A percentile compares a stretch with the other conserved stretches of the same genome.
These are phyloP conservation scores for Pandion haliaetus DNA, from an alignment of 2,113 vertebrate species.

Conservation along the genomic window DNA sequence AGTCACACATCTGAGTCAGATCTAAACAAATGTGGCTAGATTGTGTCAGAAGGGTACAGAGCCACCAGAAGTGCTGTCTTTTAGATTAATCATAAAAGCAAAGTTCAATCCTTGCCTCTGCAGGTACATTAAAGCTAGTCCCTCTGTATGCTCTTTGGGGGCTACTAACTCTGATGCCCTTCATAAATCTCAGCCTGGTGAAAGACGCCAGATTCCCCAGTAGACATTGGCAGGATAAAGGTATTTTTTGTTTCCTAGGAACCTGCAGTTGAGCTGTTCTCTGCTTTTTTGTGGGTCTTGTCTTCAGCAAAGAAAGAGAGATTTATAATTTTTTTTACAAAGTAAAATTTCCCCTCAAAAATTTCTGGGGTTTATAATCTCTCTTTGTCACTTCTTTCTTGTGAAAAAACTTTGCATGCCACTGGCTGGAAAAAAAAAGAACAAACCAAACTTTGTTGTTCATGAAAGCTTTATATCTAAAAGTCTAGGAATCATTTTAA, in stretches of 20 bases:
- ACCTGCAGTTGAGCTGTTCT: not conserved
- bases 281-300: not conserved
- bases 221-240: not conserved
- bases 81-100: conserved; percentile 9
- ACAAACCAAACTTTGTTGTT: not conserved
- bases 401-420: not conserved
- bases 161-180: not conserved
- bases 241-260: not conserved
- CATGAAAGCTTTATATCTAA: not conserved
- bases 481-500: not conserved
- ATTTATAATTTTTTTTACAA: not conserved
- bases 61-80: not conserved
- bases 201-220: not conserved
- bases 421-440: not conserved
- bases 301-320: not conserved
- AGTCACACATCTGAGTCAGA: conserved; percentile 7
- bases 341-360: not conserved
- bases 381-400: not conserved
- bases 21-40: conserved; percentile 14
- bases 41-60: not conserved
- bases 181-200: not conserved
- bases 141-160: not conserved
- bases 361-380: not conserved
- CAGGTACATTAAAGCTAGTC: not conserved
- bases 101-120: not conserved